Conservation (phyloP, 2,113 vertebrate species). For the Perognathus longimembris region DNA sequence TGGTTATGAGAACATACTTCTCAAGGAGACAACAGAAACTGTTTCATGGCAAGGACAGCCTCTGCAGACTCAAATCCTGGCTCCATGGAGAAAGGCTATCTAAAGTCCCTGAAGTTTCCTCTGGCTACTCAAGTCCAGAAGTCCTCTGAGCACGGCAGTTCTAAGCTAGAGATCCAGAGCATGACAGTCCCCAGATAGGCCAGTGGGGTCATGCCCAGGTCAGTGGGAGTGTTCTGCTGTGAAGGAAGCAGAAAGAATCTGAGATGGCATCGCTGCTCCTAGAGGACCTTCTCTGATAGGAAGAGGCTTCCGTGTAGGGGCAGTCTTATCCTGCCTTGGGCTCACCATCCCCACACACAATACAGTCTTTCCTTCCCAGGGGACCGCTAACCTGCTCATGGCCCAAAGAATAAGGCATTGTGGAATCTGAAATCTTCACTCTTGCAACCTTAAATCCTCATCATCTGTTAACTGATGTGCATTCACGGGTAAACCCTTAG, state of each 20-base stretch:
- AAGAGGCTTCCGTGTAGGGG: not conserved
- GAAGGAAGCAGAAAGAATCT: not conserved
- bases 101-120: not conserved
- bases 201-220: not conserved
- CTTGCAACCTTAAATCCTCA: constrained; percentile 18
- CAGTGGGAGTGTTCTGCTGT: not conserved
- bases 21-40: not conserved
- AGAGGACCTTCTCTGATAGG: not conserved
- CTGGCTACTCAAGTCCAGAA: constrained; percentile 1
- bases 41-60: not conserved
- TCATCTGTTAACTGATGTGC: not conserved
- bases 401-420: constrained; percentile 51
- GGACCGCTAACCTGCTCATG: constrained; percentile 43
- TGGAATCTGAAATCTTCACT: constrained; percentile 51
- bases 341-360: not conserved
- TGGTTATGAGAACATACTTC: not conserved
- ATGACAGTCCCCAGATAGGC: not conserved
- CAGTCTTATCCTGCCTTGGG: not conserved
- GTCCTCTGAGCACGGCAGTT: constrained; percentile 19
- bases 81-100: not conserved
- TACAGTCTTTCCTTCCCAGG: not conserved
- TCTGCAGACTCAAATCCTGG: not conserved
- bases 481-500: constrained; percentile 10
- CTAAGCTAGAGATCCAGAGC: constrained; percentile 11
- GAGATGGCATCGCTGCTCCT: not conserved